phyloP scores from a whole-genome alignment of 2,888 invertebrate species.

The Aromia moschata region DNA sequence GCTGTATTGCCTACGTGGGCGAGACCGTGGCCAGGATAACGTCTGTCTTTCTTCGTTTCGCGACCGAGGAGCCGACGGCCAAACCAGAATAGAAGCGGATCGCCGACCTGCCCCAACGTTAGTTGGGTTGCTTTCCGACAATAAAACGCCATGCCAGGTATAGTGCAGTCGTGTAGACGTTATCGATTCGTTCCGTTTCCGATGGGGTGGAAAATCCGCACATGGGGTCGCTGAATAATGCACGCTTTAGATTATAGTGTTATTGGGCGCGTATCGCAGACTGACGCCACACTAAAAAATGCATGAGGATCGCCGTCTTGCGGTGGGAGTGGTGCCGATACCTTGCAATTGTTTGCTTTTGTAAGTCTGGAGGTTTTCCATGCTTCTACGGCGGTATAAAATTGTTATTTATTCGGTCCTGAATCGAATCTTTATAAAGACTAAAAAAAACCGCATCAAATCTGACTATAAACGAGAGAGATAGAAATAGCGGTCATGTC shows the following conservation, averaged over 20 bases:
- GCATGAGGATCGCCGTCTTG: background rate
- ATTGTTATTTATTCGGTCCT: no score
- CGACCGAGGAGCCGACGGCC: slow-evolving; percentile 9
- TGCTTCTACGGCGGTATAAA: no score
- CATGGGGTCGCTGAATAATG: background rate
- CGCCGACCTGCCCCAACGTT: slow-evolving; percentile 14
- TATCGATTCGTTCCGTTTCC: slow-evolving; percentile 6
- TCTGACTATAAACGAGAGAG: no score
- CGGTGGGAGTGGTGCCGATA: background rate
- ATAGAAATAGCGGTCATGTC: no score
- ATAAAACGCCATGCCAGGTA: background rate
- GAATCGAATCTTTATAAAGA: no score
- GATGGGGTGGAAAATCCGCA: background rate
- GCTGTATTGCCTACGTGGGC: slow-evolving; percentile 9
- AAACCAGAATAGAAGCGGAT: slow-evolving; percentile 14
- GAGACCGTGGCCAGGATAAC: slow-evolving; percentile 12
- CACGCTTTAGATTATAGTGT: background rate
- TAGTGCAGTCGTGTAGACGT: slow-evolving; percentile 4
- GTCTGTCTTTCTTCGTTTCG: slow-evolving; percentile 11
- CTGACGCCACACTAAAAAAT: background rate
- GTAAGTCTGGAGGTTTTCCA: no score
- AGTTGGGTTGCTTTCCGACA: slow-evolving; percentile 10
- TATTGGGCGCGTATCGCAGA: background rate
- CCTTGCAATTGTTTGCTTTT: no score
- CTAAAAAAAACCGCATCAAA: no score